Evolutionary conservation across 2,888 invertebrate species (phyloP), one percentile per base, ranked within the genome.

Genomic region (Metellina segmentata): DNA sequence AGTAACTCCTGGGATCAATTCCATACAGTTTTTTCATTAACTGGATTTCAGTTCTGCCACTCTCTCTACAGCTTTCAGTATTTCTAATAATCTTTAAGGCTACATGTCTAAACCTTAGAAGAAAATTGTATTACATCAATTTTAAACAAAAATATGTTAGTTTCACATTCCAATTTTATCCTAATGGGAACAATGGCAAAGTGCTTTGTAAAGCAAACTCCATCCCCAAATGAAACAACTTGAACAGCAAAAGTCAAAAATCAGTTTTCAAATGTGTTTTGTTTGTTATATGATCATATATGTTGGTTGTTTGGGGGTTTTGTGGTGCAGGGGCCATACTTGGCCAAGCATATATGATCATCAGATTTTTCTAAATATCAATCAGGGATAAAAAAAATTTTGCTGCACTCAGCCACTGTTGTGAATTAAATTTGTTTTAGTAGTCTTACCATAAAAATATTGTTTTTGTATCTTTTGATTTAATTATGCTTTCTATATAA

Each of bases 11-110:
- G n/a, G 85, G 85, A 61, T 85, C 85, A 48, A 75, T 34, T 11
- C 52, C 34, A 20, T 48, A 20, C 11, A 85, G 48, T 34, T 13
- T 74, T 48, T 75, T 85, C 61, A 85, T 16, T 6, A 75, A n/a
- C 20, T 20, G n/a, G 6, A 85, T 48, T 75, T 85, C 85, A n/a
- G 34, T 7, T 48, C n/a, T 75, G 2, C 74, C 85, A 75, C 53
- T 34, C 9, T 85, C 74, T n/a, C 48, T 9, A 16, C 75, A 85
- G 9, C 34, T 61, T 8, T 8, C 49, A 34, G 53, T 48, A 75
- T 61, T 85, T 61, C 48, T 85, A 16, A 61, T 48, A 34, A 85
- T 85, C 49, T 85, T 85, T 48, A 85, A 34, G 20, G 85, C 85
- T 74, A 74, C 74, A 53, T 8, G 49, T n/a, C 19, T 7, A n/a